phyloP scores from a whole-genome alignment of 2,797 vertebrate genomes.

The Oryzias sinensis region DNA sequence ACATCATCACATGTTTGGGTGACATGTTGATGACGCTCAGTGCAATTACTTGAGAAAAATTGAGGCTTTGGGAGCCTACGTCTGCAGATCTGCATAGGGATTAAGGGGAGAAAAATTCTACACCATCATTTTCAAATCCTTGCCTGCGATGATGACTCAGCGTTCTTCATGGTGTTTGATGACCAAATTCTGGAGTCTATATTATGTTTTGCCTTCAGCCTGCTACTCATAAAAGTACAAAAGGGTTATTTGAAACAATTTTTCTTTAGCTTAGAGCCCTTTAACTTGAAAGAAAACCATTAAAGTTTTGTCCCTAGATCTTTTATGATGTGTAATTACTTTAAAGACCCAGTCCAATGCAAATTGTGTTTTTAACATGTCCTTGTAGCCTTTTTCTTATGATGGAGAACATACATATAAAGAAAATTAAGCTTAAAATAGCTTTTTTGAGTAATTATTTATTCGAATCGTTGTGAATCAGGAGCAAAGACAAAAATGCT shows the following conservation, averaged over 20 bases:
- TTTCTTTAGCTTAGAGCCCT: constrained; percentile 17
- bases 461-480: too few species aligned
- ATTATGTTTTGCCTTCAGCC: constrained; percentile 11
- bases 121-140: constrained; percentile 3
- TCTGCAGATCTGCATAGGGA: constrained; percentile 12
- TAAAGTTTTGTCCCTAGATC: constrained; percentile 34
- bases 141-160: constrained; percentile 14
- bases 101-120: neutral
- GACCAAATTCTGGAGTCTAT: constrained; percentile 22
- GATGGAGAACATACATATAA: too few species aligned
- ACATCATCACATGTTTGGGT: constrained; percentile 17
- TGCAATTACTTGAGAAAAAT: constrained; percentile 16
- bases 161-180: constrained; percentile 8
- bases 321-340: neutral
- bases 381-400: too few species aligned
- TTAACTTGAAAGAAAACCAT: constrained; percentile 32
- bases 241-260: constrained; percentile 36
- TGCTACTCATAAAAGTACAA: constrained; percentile 31
- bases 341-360: too few species aligned
- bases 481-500: too few species aligned
- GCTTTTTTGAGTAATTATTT: too few species aligned
- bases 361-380: too few species aligned
- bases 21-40: constrained; percentile 13
- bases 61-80: neutral
- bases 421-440: too few species aligned